Conservation (phyloP, 2,113 vertebrate species). For the Poeciliopsis occidentalis region DNA sequence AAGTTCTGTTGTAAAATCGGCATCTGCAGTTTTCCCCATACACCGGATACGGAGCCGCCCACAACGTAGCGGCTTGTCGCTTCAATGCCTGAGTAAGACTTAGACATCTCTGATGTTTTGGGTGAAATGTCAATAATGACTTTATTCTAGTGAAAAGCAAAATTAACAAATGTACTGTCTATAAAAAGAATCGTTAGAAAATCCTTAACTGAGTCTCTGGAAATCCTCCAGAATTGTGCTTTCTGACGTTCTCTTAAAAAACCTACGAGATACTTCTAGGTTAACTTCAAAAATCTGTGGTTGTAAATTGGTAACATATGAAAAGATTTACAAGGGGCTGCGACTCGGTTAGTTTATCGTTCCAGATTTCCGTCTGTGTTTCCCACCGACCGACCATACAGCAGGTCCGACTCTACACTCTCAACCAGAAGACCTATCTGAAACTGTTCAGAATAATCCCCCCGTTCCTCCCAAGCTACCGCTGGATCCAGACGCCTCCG, state of each 20-base stretch:
- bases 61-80: no score
- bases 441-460: constrained; percentile 57
- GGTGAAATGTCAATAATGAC: not conserved
- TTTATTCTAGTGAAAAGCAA: not conserved
- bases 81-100: no score
- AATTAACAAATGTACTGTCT: no score
- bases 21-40: no score
- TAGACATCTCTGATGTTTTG: no score
- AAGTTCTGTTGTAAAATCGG: no score
- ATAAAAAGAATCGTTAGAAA: not conserved
- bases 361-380: constrained; percentile 8
- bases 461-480: constrained; percentile 46
- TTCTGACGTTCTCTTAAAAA: no score
- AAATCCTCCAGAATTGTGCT: not conserved
- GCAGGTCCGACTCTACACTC: constrained; percentile 7
- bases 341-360: constrained; percentile 28
- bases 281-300: not conserved
- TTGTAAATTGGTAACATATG: not conserved
- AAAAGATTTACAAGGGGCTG: not conserved
- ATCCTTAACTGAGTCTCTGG: not conserved
- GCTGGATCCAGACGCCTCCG: constrained; percentile 57
- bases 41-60: no score
- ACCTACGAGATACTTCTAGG: no score
- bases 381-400: constrained; percentile 29
- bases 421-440: constrained; percentile 19